Percentiles rank a stretch among this genome's conserved stretches.
These are phyloP conservation scores for Sternotherus odoratus DNA, from an alignment of 2,797 vertebrate species.

Conservation along the genomic window DNA sequence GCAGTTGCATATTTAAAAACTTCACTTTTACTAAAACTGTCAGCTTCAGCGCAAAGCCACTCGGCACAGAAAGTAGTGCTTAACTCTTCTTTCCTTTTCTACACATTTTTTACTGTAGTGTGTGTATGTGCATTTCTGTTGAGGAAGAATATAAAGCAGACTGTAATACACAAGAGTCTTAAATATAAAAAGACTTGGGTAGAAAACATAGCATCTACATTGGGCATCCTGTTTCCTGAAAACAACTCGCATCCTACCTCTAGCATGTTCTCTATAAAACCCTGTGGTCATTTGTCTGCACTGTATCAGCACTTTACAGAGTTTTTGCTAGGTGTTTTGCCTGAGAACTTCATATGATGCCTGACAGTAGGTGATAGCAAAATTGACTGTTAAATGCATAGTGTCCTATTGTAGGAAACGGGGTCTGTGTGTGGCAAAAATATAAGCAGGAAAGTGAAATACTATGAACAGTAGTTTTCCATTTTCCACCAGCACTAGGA, in stretches of 20 bases:
- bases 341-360: not conserved
- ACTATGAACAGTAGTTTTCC: not conserved
- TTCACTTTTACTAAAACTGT: not conserved
- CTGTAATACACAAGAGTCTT: not conserved
- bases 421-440: not conserved
- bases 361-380: not conserved
- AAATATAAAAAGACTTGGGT: not conserved
- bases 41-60: no score
- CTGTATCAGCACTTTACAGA: constrained; percentile 24
- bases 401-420: no score
- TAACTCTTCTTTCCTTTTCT: not conserved
- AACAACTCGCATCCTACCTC: constrained; percentile 4
- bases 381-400: no score
- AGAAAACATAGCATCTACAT: not conserved
- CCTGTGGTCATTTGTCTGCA: not conserved
- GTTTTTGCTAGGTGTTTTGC: not conserved
- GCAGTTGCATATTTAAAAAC: not conserved
- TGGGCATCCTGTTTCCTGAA: constrained; percentile 3
- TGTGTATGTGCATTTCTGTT: not conserved
- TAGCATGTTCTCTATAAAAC: not conserved
- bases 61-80: constrained; percentile 8
- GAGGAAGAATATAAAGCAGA: not conserved
- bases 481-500: not conserved
- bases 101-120: not conserved
- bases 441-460: not conserved